Base-by-base conservation (phyloP, 2,113 vertebrate genomes). In the Albula glossodonta region DNA sequence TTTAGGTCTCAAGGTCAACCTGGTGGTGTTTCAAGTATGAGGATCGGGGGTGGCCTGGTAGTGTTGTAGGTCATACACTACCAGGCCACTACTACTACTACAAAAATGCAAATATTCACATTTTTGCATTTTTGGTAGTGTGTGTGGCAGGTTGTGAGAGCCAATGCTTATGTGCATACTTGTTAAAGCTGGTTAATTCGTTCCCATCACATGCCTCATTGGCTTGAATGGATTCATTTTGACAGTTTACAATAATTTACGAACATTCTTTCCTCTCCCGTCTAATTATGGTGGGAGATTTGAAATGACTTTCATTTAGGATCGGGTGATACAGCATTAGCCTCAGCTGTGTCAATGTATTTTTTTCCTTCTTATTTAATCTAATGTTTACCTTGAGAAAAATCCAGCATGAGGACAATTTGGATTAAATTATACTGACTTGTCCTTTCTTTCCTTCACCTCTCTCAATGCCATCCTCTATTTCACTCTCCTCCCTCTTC, bases 381-480 rank as follows among this genome's bases (percentile, higher is more conserved):
- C 10, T 25, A n/a, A n/a, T 74, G 22, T 74, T 74, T 74, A 31
- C n/a, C 70, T 74, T 74, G 70, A 74, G 70, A 31, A 9, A 22
- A 66, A 66, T 31, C 70, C 70, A 74, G 70, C 8, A 2, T 8
- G 4, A 48, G 31, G 53, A 79, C 12, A 56, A 84, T 56, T 53
- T 82, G 51, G 0, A 74, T 56, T 7, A 13, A 52, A 53, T 53
- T 56, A 78, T 51, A 52, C 12, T 13, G n/a, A 78, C 19, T 5
- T 84, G 66, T 74, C 49, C 51, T 15, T n/a, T 53, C 83, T 78
- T 12, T 17, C 31, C n/a, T 78, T 31, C 51, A 77, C 31, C 50
- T 53, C 63, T 79, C 82, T 87, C 19, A 53, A 31, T 53, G n/a
- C 84, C n/a, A 51, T 78, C 78, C 52, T 60, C 57, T n/a, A 10